Evolutionary conservation across 2,113 vertebrate genomes (phyloP).

Genomic region (Spilogale gracilis): DNA sequence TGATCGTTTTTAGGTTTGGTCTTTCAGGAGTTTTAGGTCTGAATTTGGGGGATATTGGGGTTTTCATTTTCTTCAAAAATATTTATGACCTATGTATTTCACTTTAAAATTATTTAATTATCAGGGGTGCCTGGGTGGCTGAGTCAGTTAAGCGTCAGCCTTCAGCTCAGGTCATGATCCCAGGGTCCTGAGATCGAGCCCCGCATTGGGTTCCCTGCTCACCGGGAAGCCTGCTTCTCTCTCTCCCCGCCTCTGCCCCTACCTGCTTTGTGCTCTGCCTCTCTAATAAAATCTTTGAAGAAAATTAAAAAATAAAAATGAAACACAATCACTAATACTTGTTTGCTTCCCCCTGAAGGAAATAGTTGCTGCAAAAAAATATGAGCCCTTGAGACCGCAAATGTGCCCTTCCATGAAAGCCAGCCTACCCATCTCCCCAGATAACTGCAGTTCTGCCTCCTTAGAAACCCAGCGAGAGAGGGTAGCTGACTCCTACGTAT

Average conservation of each 20-base stretch:
- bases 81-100: not conserved
- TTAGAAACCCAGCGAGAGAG: not conserved
- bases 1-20: not conserved
- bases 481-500: not conserved
- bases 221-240: not conserved
- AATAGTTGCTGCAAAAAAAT: not conserved
- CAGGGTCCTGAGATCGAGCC: not conserved
- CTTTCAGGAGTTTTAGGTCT: conserved; percentile 32
- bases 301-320: not conserved
- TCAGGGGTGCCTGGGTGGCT: not conserved
- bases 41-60: not conserved
- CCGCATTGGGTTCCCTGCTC: not conserved
- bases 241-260: not conserved
- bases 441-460: not conserved
- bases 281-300: not conserved
- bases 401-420: not conserved
- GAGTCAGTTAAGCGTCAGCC: not conserved
- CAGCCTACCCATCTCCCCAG: not conserved
- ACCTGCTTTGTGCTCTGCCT: not conserved
- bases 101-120: conserved; percentile 10
- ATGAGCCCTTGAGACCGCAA: not conserved
- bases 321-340: conserved; percentile 21
- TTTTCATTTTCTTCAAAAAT: not conserved
- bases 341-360: not conserved
- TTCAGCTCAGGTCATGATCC: not conserved